Evolutionary conservation across 1,140 invertebrate species (phyloP), one percentile per base, ranked within the genome.

Genomic region (Drosophila pectinifera): DNA sequence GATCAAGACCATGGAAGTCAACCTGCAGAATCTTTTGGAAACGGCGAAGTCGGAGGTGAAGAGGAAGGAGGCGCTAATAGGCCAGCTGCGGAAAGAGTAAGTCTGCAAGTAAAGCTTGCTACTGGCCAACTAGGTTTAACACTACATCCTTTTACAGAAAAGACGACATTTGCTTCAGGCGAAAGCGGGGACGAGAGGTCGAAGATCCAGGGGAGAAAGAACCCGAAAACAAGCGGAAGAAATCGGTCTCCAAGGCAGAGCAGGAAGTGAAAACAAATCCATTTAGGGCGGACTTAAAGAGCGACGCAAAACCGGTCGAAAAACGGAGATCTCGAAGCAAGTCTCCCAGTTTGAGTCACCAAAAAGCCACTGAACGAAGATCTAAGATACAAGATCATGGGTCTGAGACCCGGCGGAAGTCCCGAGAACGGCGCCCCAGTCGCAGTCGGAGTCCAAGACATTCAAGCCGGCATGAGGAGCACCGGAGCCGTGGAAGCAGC

Each of bases 161-260:
- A 36, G 91, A 91, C 65, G 91, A 91, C 54, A 64, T 91, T 2
- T 91, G 90, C 49, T 92, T 92, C 7, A 56, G 91, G 20, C 86
- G 86, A 1, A 81, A 82, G 28, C 45, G 72, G 4, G 45, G n/a
- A 0, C 41, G 61, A 1, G 18, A 20, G 1, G 45, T 46, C 3
- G 61, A 67, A 7, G 39, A 24, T 4, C 11, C 38, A 11, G 58
- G 10, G 2, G 34, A n/a, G 8, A 36, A 10, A 5, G 51, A 20
- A 13, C 43, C 34, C 4, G 64, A 70, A 1, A 48, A 38, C 10
- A 57, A 72, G 16, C 24, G 68, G 0, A 10, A 3, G 0, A 70
- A 39, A 24, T 4, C n/a, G 2, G 45, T 31, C 31, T 4, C 31
- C n/a, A 36, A 14, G 4, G 24, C 26, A 7, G 34, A 72, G 18